Percentiles rank a stretch among this genome's conserved stretches.
Conservation (phyloP, 2,888 invertebrate species). For the Diachrysia chrysitis region DNA sequence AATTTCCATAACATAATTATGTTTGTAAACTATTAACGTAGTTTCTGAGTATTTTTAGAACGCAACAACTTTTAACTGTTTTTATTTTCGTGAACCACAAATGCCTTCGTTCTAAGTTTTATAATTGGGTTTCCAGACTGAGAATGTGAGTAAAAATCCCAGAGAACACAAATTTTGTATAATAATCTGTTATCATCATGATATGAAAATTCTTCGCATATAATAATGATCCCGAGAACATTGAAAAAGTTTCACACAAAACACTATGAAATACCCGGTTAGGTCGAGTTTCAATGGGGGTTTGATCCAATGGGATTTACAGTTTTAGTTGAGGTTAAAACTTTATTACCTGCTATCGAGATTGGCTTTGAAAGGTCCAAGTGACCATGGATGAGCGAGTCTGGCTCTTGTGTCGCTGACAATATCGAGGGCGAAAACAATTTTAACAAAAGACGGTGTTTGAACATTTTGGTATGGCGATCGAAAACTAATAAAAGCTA, state of each 20-base stretch:
- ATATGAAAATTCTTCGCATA: neutral
- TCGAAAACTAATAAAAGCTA: neutral
- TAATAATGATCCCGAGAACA: constrained; percentile 1
- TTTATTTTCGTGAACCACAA: too few species aligned
- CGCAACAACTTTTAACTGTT: too few species aligned
- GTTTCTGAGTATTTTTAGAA: too few species aligned
- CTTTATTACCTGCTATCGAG: constrained; percentile 60
- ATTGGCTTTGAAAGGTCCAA: constrained; percentile 44
- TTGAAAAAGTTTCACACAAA: constrained; percentile 23
- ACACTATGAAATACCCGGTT: constrained; percentile 38
- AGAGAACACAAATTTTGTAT: too few species aligned
- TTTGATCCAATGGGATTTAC: constrained; percentile 55
- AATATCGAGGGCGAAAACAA: neutral
- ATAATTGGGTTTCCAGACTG: too few species aligned
- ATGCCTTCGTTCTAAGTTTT: too few species aligned
- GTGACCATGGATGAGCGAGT: constrained; percentile 12
- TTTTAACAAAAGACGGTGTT: neutral
- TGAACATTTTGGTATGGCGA: neutral
- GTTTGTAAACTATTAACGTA: too few species aligned
- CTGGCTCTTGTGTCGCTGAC: neutral
- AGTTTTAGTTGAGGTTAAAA: constrained; percentile 54
- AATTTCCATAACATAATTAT: too few species aligned
- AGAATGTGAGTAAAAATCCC: too few species aligned
- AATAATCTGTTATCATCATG: neutral
- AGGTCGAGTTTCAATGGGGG: constrained; percentile 47